phyloP scores from a whole-genome alignment of 2,113 vertebrate species.

The Pterocles gutturalis region DNA sequence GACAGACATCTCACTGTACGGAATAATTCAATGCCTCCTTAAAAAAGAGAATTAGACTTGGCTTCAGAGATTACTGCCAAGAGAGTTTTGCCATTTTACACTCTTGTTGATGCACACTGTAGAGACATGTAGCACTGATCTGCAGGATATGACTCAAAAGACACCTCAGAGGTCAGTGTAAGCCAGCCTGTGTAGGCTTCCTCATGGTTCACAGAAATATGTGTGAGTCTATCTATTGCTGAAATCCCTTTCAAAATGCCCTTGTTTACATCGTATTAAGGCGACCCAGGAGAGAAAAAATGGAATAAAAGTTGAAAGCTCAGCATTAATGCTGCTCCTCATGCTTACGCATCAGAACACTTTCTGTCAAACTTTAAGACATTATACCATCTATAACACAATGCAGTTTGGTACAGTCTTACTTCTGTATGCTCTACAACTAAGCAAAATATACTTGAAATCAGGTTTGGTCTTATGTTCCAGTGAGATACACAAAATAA shows the following conservation, averaged over 20 bases:
- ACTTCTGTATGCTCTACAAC: neutral
- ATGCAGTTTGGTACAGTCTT: neutral
- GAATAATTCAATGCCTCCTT: slow-evolving; percentile 69
- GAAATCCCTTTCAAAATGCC: slow-evolving; percentile 10
- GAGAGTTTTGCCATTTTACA: slow-evolving; percentile 14
- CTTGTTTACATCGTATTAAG: neutral
- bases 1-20: slow-evolving; percentile 17
- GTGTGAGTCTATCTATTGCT: neutral
- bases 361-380: neutral
- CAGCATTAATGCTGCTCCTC: neutral
- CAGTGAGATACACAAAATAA: neutral
- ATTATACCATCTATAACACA: neutral
- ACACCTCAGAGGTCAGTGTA: neutral
- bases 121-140: neutral
- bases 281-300: neutral
- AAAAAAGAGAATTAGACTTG: slow-evolving; percentile 46
- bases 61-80: slow-evolving; percentile 31
- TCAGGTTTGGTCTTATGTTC: neutral
- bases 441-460: neutral
- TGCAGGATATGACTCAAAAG: neutral
- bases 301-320: neutral
- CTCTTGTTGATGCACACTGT: neutral
- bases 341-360: neutral
- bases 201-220: neutral
- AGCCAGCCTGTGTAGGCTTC: neutral